Evolutionary conservation across 1,140 invertebrate species (phyloP).

Genomic region (Trachymyrmex cornetzi): DNA sequence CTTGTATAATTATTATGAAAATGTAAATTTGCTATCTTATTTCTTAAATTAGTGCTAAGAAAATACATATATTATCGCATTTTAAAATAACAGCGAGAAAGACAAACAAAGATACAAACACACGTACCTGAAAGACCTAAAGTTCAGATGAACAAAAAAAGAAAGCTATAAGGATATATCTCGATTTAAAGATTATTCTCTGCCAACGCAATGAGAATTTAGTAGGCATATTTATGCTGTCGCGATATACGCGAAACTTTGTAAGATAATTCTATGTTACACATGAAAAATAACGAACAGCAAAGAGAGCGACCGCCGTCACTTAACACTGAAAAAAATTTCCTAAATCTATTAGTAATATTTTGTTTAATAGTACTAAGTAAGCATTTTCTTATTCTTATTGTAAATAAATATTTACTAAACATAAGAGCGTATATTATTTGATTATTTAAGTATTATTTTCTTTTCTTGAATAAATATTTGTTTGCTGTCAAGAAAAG

Average conservation of each 20-base stretch:
- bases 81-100: constrained; percentile 4
- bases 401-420: no score
- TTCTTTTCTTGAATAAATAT: no score
- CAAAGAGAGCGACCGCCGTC: background rate
- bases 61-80: background rate
- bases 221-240: background rate
- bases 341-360: no score
- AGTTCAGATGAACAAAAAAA: constrained; percentile 6
- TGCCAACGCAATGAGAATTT: background rate
- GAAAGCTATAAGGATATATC: background rate
- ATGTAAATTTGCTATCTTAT: constrained; percentile 3
- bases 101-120: background rate
- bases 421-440: no score
- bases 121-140: background rate
- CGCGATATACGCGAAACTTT: background rate
- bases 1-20: constrained; percentile 4
- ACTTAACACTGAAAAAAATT: background rate
- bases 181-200: background rate
- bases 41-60: background rate
- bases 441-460: no score
- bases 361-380: no score
- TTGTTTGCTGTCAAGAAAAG: no score
- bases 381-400: no score
- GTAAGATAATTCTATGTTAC: background rate
- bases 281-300: background rate